phyloP scores from a whole-genome alignment of 2,888 invertebrate species.

The Syrista parreyssii region DNA sequence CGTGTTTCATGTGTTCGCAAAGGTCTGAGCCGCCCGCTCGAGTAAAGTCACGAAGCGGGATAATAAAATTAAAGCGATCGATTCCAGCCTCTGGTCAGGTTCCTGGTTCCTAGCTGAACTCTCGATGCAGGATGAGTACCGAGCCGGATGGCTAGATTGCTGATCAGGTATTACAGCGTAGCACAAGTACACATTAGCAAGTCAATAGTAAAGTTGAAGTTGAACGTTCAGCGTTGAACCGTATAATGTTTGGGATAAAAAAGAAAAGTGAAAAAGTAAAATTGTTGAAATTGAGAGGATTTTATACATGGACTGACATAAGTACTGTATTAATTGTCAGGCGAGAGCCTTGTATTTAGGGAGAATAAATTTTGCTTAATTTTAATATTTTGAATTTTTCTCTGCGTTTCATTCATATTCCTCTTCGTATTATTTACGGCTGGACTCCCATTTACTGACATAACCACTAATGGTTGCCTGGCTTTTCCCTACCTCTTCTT shows the following conservation, averaged over 20 bases:
- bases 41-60: conserved; percentile 38
- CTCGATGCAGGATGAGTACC: neutral
- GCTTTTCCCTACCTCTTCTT: neutral
- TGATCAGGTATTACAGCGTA: neutral
- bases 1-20: neutral
- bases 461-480: neutral
- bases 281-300: neutral
- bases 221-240: neutral
- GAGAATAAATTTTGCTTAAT: neutral
- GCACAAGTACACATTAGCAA: neutral
- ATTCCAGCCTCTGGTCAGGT: conserved; percentile 35
- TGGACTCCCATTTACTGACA: neutral
- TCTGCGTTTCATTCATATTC: neutral
- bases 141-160: neutral
- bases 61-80: conserved; percentile 54
- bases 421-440: neutral
- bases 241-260: no score
- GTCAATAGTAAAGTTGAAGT: neutral
- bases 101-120: conserved; percentile 27
- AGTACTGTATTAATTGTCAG: neutral
- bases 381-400: neutral
- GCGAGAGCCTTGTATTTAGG: neutral
- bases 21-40: neutral
- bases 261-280: no score
- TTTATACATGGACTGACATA: neutral